Conservation (phyloP, 2,113 vertebrate species). For the Embiotoca jacksoni region DNA sequence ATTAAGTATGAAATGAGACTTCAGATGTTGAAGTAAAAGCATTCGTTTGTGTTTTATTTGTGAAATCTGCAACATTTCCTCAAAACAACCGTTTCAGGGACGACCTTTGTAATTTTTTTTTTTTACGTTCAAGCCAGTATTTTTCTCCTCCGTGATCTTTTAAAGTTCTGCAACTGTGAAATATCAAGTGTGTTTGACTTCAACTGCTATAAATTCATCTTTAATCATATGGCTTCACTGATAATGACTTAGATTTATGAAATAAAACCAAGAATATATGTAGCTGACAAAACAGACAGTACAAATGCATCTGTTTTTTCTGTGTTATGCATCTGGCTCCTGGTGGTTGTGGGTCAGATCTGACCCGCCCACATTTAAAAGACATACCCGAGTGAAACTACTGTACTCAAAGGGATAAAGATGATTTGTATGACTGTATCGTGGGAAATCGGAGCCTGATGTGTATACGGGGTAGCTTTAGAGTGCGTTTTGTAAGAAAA, state of each 20-base stretch:
- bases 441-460: constrained; percentile 70
- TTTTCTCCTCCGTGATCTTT: too few species aligned
- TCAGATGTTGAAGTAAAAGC: too few species aligned
- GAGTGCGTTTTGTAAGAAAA: constrained; percentile 90
- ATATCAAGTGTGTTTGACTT: too few species aligned
- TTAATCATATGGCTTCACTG: neutral
- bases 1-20: neutral
- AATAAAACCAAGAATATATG: neutral
- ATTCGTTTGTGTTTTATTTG: neutral
- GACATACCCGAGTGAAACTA: neutral
- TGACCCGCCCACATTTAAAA: constrained; percentile 12
- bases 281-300: neutral
- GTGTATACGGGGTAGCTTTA: constrained; percentile 77
- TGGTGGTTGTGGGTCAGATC: neutral
- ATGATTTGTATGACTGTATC: constrained; percentile 41
- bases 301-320: neutral
- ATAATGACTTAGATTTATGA: neutral
- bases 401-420: constrained; percentile 2
- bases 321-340: constrained; percentile 23
- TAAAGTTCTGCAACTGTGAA: too few species aligned
- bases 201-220: too few species aligned
- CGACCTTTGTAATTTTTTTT: too few species aligned
- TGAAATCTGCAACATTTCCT: neutral
- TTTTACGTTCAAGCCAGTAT: too few species aligned
- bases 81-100: too few species aligned